phyloP scores from a whole-genome alignment of 2,888 invertebrate genomes.

The Ommatoiulus sabulosus region DNA sequence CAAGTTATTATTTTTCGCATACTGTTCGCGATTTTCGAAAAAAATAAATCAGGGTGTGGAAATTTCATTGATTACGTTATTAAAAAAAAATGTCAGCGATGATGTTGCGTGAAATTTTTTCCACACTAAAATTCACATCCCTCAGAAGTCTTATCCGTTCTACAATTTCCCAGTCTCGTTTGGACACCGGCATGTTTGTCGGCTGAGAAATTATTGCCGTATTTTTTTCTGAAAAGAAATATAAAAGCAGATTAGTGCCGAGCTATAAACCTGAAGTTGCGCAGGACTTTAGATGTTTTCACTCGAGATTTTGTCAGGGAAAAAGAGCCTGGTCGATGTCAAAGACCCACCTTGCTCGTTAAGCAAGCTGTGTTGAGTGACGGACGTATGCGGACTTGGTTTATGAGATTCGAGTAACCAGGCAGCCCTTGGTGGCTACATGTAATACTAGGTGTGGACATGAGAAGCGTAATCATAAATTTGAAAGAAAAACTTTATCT shows the following conservation, averaged over 20 bases:
- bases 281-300: not conserved
- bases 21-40: too few relatives aligned
- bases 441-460: not conserved
- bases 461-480: not conserved
- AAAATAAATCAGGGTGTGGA: not conserved
- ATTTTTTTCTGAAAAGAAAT: not conserved
- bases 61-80: not conserved
- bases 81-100: not conserved
- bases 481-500: not conserved
- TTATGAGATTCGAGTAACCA: not conserved
- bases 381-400: not conserved
- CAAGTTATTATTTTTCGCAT: too few relatives aligned
- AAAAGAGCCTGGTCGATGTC: conserved; percentile 3
- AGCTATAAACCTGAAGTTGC: not conserved
- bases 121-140: not conserved
- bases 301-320: not conserved
- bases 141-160: not conserved
- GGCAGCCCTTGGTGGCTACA: not conserved
- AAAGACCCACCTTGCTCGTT: conserved; percentile 6
- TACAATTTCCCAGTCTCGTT: not conserved
- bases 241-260: not conserved
- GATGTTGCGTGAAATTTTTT: not conserved
- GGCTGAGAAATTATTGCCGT: not conserved
- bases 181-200: not conserved
- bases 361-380: not conserved